Conservation (phyloP, 2,888 invertebrate species). For the Caenorhabditis zanzibari region DNA sequence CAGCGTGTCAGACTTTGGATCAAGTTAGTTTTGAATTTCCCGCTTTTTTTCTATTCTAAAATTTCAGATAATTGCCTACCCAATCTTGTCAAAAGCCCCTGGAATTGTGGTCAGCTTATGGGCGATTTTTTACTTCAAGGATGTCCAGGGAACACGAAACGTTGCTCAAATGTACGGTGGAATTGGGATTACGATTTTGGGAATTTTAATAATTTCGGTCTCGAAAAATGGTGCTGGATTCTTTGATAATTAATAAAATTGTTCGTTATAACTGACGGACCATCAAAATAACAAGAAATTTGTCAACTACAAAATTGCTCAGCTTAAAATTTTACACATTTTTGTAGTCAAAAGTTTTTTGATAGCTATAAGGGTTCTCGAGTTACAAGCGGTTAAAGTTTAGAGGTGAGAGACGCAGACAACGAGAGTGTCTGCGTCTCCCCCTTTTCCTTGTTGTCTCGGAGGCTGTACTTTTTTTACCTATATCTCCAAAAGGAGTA, state of each 20-base stretch:
- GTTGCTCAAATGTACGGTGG: constrained; percentile 64
- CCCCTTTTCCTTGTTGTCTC: no score
- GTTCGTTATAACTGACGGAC: not conserved
- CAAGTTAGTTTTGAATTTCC: constrained; percentile 54
- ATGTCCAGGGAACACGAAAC: constrained; percentile 71
- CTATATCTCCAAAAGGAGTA: no score
- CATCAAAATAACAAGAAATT: not conserved
- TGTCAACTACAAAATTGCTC: not conserved
- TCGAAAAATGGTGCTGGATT: constrained; percentile 64
- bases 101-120: constrained; percentile 72
- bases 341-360: not conserved
- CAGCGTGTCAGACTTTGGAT: constrained; percentile 73
- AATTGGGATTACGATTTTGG: constrained; percentile 64
- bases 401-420: no score
- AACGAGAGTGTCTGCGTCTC: no score
- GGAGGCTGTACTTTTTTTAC: no score
- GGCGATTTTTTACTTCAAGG: constrained; percentile 73
- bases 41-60: no score
- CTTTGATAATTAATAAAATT: not conserved
- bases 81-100: constrained; percentile 71
- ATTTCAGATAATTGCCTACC: constrained; percentile 71
- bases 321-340: not conserved
- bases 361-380: not conserved
- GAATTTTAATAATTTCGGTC: constrained; percentile 68
- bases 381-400: not conserved